These are phyloP conservation scores for Madoqua kirkii DNA, from an alignment of 2,113 vertebrate species.

Conservation along the genomic window DNA sequence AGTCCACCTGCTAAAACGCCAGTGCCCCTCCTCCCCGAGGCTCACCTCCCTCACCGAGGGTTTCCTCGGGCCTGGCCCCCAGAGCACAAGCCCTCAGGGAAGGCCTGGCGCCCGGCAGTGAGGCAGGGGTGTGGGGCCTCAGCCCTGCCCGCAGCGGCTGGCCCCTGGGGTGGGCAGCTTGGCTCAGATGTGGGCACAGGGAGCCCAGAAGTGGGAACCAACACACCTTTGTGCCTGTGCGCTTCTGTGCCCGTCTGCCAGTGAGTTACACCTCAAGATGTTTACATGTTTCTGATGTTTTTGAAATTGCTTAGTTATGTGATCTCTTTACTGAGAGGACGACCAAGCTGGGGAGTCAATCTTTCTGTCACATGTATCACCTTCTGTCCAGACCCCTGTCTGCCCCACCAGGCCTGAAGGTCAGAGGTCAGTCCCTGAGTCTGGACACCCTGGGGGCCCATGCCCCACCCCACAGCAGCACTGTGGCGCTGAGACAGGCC, in stretches of 20 bases:
- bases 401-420: not conserved
- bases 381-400: not conserved
- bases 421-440: not conserved
- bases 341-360: not conserved
- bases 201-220: not conserved
- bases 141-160: not conserved
- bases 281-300: not conserved
- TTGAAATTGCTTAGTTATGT: not conserved
- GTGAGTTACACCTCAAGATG: not conserved
- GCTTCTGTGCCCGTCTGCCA: too few species aligned
- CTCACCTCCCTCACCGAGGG: not conserved
- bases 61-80: not conserved
- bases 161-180: accelerated
- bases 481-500: too few species aligned
- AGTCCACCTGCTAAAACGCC: not conserved
- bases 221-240: accelerated
- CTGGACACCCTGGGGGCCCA: not conserved
- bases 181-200: not conserved
- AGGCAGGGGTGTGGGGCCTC: not conserved
- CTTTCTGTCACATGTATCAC: not conserved
- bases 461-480: not conserved
- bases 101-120: not conserved
- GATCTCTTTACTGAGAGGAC: not conserved
- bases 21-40: not conserved
- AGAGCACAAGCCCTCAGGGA: not conserved